Base-by-base conservation (phyloP, 2,113 vertebrate genomes). In the Procavia capensis region DNA sequence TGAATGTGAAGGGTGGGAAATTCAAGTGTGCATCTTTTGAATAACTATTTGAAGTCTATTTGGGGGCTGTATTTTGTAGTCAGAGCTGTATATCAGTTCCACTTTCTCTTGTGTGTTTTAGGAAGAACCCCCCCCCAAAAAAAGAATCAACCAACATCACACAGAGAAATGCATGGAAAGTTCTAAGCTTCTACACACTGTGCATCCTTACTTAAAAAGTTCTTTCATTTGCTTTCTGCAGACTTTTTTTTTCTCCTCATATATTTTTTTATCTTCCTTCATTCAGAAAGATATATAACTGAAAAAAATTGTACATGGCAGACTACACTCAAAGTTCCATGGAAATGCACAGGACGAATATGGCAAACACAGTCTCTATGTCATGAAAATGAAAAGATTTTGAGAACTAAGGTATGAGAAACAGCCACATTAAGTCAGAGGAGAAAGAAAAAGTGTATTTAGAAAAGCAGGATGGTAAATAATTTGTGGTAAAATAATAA, bases 31-130 rank as follows among this genome's bases (percentile, higher is more conserved):
- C 29, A 63, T 83, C 11, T 72, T 41, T 68, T 57, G 43, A 90
- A 54, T 57, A 94, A 74, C 43, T 47, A 34, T 20, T 3, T 34
- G 47, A 87, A 88, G 91, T 81, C 10, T 84, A 84, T n/a, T 80
- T 90, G 80, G 39, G 39, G 43, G 54, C 10, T 66, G 1, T 29
- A 88, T 84, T 90, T 27, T 43, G 14, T 39, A 50, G 17, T 90
- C 66, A 79, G 11, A 43, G n/a, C 19, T 50, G 7, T 57, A 50
- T 80, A 31, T 24, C 14, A 85, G 43, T 70, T 39, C 0, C 47
- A 19, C 0, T 78, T 17, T 59, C 29, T 72, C 1, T 85, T 50
- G 8, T 50, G 70, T 22, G 29, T 74, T 57, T 78, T 10, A 57
- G 78, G 9, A 11, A 57, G 47, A 47, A 39, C 50, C 74, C n/a